These are phyloP conservation scores for Stichodactyla mertensii DNA, from an alignment of 64 coral and sea anemone genomes.

Conservation along the genomic window DNA sequence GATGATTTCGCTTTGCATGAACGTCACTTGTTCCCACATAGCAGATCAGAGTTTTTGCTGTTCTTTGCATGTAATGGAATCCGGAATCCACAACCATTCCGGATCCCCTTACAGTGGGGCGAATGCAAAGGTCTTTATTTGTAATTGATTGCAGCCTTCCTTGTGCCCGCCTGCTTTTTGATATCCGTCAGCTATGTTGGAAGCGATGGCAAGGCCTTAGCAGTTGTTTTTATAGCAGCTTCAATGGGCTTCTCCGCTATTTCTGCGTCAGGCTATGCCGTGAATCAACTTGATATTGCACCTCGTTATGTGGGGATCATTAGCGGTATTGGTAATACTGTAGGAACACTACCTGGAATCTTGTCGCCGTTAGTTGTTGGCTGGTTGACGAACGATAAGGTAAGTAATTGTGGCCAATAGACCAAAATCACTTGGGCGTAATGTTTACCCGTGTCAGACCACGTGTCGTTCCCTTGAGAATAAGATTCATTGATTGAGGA, in stretches of 20 bases:
- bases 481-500: too few relatives aligned
- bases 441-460: too few relatives aligned
- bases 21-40: too few relatives aligned
- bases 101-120: background rate
- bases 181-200: conserved; percentile 71
- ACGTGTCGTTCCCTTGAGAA: too few relatives aligned
- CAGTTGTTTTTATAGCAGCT: conserved; percentile 43
- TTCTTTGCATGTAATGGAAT: too few relatives aligned
- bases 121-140: background rate
- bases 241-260: conserved; percentile 47
- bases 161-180: conserved; percentile 58
- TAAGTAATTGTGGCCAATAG: background rate
- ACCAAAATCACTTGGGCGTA: too few relatives aligned
- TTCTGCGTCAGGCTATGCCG: conserved; percentile 22
- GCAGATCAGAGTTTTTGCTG: too few relatives aligned
- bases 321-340: conserved; percentile 55
- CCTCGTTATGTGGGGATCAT: conserved; percentile 70
- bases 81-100: too few relatives aligned
- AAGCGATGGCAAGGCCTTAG: conserved; percentile 42
- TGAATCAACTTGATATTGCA: conserved; percentile 74
- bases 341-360: conserved; percentile 55
- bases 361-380: conserved; percentile 57
- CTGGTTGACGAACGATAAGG: conserved; percentile 53
- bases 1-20: too few relatives aligned
- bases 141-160: conserved; percentile 26